A percentile compares a stretch with the other conserved stretches of the same genome.
These are phyloP conservation scores for Hypolimnas misippus DNA, from an alignment of 2,888 invertebrate genomes.

Conservation along the genomic window DNA sequence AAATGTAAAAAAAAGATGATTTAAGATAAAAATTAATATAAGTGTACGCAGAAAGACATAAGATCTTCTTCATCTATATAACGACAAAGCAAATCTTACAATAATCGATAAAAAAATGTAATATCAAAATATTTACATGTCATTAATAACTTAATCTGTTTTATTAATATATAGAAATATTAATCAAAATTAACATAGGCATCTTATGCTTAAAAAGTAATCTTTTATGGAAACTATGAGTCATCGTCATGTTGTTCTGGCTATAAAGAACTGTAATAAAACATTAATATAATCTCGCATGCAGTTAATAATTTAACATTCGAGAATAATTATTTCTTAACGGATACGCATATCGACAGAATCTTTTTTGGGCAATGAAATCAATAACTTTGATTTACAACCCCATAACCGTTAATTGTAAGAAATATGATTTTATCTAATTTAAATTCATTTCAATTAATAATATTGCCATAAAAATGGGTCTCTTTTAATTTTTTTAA, in stretches of 20 bases:
- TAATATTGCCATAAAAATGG: not conserved
- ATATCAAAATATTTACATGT: not conserved
- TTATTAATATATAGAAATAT: constrained; percentile 5
- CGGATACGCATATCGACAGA: constrained; percentile 8
- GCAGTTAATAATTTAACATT: constrained; percentile 27
- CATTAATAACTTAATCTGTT: not conserved
- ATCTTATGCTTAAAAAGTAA: not conserved
- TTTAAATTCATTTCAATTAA: not conserved
- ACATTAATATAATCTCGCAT: constrained; percentile 27
- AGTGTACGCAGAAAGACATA: too few species aligned
- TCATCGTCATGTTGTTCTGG: constrained; percentile 30
- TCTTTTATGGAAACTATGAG: constrained; percentile 29
- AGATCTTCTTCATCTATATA: too few species aligned
- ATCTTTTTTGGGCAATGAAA: constrained; percentile 18
- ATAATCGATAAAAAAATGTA: not conserved
- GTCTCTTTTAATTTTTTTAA: not conserved
- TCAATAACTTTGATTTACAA: constrained; percentile 10
- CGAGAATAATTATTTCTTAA: constrained; percentile 29
- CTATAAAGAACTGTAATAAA: constrained; percentile 33
- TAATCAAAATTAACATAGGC: not conserved
- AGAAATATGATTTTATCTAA: not conserved
- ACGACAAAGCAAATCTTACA: not conserved
- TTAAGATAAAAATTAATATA: too few species aligned
- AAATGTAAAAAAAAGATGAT: too few species aligned
- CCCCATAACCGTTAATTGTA: not conserved